A percentile compares a stretch with the other conserved stretches of the same genome.
phyloP scores from a whole-genome alignment of 2,113 vertebrate genomes.

The Alectura lathami region DNA sequence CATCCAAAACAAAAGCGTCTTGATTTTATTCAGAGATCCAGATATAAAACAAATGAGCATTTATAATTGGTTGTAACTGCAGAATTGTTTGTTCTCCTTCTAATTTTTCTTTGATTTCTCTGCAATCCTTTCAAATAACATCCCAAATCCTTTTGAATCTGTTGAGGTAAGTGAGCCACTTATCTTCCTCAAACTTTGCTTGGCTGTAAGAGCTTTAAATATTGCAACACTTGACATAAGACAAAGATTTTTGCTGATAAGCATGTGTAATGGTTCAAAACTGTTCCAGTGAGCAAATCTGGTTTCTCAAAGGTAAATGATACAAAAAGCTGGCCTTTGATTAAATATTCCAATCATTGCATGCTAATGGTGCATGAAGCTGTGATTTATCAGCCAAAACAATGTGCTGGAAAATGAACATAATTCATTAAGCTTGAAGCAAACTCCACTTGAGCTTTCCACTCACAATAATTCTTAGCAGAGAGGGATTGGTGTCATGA shows the following conservation, averaged over 20 bases:
- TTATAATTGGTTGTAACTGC: slow-evolving; percentile 6
- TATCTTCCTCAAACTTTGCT: slow-evolving; percentile 16
- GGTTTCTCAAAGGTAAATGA: slow-evolving; percentile 67
- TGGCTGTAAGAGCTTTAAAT: slow-evolving; percentile 14
- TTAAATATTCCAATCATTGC: slow-evolving; percentile 74
- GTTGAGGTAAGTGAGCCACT: not conserved
- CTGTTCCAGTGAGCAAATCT: slow-evolving; percentile 73
- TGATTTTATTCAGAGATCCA: not conserved
- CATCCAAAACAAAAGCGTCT: not conserved
- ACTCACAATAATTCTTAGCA: slow-evolving; percentile 33
- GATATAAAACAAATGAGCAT: not conserved
- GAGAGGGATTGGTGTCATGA: not conserved
- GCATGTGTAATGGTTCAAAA: slow-evolving; percentile 55
- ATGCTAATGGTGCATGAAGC: slow-evolving; percentile 71
- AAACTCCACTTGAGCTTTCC: slow-evolving; percentile 49
- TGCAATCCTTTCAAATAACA: not conserved
- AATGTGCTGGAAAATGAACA: slow-evolving; percentile 64
- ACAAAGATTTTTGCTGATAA: slow-evolving; percentile 43
- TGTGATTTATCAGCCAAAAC: slow-evolving; percentile 76
- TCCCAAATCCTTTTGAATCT: slow-evolving; percentile 15
- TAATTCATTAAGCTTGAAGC: slow-evolving; percentile 69
- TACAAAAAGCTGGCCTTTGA: slow-evolving; percentile 72
- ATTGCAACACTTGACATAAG: slow-evolving; percentile 45
- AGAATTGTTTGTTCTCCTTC: slow-evolving; percentile 5
- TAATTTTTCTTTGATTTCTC: slow-evolving; percentile 17